Evolutionary conservation across 2,888 invertebrate species (phyloP), one percentile per base, ranked within the genome.

Genomic region (Apotomis betuletana): DNA sequence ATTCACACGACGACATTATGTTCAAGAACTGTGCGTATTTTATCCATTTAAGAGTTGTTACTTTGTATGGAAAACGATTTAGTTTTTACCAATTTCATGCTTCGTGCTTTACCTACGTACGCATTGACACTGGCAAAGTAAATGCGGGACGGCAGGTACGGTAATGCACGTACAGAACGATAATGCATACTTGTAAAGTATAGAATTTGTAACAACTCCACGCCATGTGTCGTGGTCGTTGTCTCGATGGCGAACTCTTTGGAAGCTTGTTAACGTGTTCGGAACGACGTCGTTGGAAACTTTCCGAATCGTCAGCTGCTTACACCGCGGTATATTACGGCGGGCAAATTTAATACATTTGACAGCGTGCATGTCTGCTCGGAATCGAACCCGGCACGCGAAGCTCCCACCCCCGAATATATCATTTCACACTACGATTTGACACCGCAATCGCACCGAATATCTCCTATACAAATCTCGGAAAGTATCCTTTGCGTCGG

Each of bases 371-470:
- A 88, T 89, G 90, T 80, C 79, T 44, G 78, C 75, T 75, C 75
- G 84, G 80, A 89, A 89, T 89, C 84, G 88, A 83, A 81, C 70
- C 77, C 79, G 80, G 79, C 91, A 91, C 91, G 92, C 92, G 81
- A 91, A 62, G 81, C 81, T 78, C 78, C 74, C 78, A 81, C 87
- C 85, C 82, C 77, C 75, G 83, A 83, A 87, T 90, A 89, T 89
- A 89, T 89, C 90, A 89, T 90, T 90, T 90, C 87, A 91, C 91
- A 91, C 91, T 87, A 87, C 84, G 78, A 85, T 87, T 86, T 84
- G 85, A 90, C 89, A 88, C 91, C 85, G 84, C 80, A 84, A 84
- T 85, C 80, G 80, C 81, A 77, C 75, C 81, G 80, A 77, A 83
- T 74, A 76, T 77, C 74, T 64, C 12, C 4, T 8, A 72, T 13